phyloP scores from a whole-genome alignment of 2,113 vertebrate species.

The Leucosticte australis region DNA sequence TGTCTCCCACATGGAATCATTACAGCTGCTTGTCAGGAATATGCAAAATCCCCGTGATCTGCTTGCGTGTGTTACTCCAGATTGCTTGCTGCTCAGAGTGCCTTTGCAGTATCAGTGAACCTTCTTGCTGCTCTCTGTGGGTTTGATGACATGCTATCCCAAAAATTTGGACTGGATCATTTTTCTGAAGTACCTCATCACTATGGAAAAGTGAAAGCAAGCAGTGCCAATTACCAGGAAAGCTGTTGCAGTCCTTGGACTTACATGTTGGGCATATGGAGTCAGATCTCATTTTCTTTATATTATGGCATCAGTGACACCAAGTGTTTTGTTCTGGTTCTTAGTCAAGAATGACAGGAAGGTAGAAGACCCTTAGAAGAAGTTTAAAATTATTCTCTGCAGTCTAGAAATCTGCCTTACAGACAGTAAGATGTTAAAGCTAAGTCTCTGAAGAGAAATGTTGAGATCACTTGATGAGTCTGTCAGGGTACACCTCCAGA shows the following conservation, averaged over 20 bases:
- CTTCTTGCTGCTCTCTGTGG: accelerated
- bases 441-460: neutral
- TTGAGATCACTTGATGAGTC: neutral
- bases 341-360: neutral
- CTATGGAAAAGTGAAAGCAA: neutral
- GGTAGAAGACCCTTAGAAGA: neutral
- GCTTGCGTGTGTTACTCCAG: neutral
- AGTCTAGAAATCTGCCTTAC: neutral
- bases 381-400: neutral
- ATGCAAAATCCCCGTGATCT: neutral
- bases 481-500: neutral
- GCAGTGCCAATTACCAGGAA: neutral
- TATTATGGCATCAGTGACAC: neutral
- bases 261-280: neutral
- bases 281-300: neutral
- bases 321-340: neutral
- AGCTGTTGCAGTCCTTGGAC: neutral
- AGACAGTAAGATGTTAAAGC: neutral
- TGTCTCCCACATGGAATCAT: neutral
- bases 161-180: neutral
- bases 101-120: neutral
- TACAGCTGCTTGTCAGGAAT: neutral
- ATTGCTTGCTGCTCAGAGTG: neutral
- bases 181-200: neutral
- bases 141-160: neutral